Evolutionary conservation across 37 sponge, comb jelly and placozoan species (phyloP).

Genomic region (Geodia barretti): DNA sequence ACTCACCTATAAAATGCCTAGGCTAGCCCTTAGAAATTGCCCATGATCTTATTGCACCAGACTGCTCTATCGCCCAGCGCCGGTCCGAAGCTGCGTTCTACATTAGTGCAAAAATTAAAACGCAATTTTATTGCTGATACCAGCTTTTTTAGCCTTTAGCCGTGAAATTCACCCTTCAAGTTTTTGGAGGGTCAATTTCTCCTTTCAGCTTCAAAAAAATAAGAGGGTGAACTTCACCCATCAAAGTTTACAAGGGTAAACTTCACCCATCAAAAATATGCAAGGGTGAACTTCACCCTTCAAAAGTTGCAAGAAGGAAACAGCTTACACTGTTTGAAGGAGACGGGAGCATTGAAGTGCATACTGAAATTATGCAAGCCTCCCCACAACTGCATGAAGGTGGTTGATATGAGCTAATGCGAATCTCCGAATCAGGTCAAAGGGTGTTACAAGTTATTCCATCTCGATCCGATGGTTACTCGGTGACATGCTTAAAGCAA

Average conservation of each 20-base stretch:
- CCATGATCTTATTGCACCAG: too few relatives aligned
- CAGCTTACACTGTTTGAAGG: slow-evolving; percentile 7
- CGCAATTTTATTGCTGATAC: background rate
- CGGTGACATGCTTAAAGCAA: background rate
- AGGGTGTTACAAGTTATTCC: background rate
- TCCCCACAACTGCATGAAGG: slow-evolving; percentile 20
- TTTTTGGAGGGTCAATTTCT: background rate
- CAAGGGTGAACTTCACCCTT: background rate
- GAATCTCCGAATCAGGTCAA: background rate
- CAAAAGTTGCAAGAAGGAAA: background rate
- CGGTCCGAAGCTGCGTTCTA: too few relatives aligned
- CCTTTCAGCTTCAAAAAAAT: background rate
- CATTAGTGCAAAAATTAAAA: background rate
- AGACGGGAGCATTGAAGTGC: slow-evolving; percentile 9
- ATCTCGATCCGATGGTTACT: background rate
- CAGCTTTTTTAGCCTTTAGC: too few relatives aligned
- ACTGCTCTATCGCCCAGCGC: too few relatives aligned
- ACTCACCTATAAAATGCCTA: too few relatives aligned
- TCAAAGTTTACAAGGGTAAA: background rate
- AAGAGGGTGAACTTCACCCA: background rate
- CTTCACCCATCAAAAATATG: background rate
- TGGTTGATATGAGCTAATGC: background rate
- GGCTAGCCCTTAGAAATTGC: too few relatives aligned
- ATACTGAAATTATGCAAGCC: background rate
- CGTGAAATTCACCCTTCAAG: background rate